Evolutionary conservation across 1,140 invertebrate species (phyloP).

Genomic region (Bombus pyrosoma): DNA sequence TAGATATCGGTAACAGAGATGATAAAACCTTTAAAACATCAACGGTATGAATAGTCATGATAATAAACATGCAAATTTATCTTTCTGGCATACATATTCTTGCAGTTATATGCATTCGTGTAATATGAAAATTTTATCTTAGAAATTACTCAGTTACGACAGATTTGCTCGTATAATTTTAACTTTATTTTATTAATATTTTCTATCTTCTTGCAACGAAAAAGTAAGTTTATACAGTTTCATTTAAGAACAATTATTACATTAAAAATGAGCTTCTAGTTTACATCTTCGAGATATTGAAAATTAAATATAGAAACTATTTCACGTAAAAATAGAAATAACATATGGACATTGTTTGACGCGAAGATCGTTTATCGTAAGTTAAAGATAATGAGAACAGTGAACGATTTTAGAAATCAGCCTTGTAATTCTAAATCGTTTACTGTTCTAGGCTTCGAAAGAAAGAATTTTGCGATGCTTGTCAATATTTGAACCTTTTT

Average conservation of each 20-base stretch:
- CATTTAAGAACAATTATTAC: background rate
- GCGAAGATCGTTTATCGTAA: too few relatives aligned
- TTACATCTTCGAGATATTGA: too few relatives aligned
- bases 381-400: too few relatives aligned
- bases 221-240: background rate
- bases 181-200: background rate
- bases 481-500: too few relatives aligned
- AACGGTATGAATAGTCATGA: background rate
- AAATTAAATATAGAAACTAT: too few relatives aligned
- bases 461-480: too few relatives aligned
- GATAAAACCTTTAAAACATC: conserved; percentile 1
- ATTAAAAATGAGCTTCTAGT: too few relatives aligned
- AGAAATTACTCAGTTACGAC: background rate
- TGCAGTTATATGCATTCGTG: background rate
- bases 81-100: background rate
- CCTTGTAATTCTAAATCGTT: too few relatives aligned
- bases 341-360: too few relatives aligned
- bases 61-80: conserved; percentile 1
- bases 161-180: background rate
- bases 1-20: background rate
- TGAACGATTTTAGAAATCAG: too few relatives aligned
- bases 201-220: background rate
- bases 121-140: background rate
- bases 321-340: too few relatives aligned
- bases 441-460: too few relatives aligned